A percentile compares a stretch with the other conserved stretches of the same genome.
Evolutionary conservation across 2,888 invertebrate species (phyloP).

Genomic region (Criorhina ranunculi): DNA sequence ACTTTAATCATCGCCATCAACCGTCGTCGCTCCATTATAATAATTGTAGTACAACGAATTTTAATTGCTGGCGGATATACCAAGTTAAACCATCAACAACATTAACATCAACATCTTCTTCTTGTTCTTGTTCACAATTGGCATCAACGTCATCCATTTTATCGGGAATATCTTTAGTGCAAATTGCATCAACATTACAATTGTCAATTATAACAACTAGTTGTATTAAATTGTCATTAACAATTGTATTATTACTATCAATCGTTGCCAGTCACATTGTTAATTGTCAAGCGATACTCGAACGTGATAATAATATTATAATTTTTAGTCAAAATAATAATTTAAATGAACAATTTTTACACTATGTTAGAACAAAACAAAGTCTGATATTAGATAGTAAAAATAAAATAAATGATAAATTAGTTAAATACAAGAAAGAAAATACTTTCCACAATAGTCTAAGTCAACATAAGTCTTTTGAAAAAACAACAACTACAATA

Average conservation of each 20-base stretch:
- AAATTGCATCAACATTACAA: slow-evolving; percentile 50
- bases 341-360: slow-evolving; percentile 56
- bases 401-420: slow-evolving; percentile 36
- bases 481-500: neutral
- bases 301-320: slow-evolving; percentile 59
- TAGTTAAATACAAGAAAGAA: slow-evolving; percentile 26
- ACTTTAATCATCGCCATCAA: slow-evolving; percentile 35
- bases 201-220: slow-evolving; percentile 44
- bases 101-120: neutral
- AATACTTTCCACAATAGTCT: neutral
- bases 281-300: slow-evolving; percentile 56
- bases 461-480: neutral
- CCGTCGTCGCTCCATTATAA: slow-evolving; percentile 25
- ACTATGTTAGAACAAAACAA: slow-evolving; percentile 39
- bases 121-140: no score
- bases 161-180: slow-evolving; percentile 43
- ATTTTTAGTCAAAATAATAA: slow-evolving; percentile 55
- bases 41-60: slow-evolving; percentile 50
- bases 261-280: slow-evolving; percentile 57
- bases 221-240: slow-evolving; percentile 58
- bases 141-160: slow-evolving; percentile 15
- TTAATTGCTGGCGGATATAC: slow-evolving; percentile 50
- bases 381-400: slow-evolving; percentile 64
- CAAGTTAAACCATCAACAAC: slow-evolving; percentile 37
- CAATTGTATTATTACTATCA: slow-evolving; percentile 63